These are phyloP conservation scores for Diadumene lineata DNA, from an alignment of 92 coral and sea anemone genomes.

Conservation along the genomic window DNA sequence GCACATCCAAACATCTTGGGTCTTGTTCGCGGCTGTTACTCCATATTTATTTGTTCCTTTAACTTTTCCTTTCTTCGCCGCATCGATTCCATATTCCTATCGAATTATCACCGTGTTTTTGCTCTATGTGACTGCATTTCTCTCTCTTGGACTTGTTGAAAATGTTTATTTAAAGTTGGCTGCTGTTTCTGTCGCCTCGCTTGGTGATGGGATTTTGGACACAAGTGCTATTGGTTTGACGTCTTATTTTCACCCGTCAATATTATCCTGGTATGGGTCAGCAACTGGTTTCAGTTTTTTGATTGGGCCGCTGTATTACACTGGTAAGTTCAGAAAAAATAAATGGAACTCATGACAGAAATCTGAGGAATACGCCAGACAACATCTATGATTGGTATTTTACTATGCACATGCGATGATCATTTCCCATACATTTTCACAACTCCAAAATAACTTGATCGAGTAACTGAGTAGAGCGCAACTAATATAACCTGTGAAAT, in stretches of 20 bases:
- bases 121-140: background rate
- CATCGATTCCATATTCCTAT: constrained; percentile 16
- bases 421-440: too few species aligned
- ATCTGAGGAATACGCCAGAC: too few species aligned
- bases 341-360: too few species aligned
- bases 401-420: too few species aligned
- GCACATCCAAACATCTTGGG: constrained; percentile 60
- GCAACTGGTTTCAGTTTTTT: constrained; percentile 18
- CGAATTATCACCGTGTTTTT: background rate
- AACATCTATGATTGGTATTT: too few species aligned
- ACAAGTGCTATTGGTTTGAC: constrained; percentile 4
- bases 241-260: background rate
- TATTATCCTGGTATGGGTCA: background rate
- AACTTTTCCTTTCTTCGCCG: constrained; percentile 61
- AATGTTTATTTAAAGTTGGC: constrained; percentile 1
- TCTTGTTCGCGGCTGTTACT: constrained; percentile 57
- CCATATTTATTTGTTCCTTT: constrained; percentile 61
- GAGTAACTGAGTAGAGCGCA: too few species aligned
- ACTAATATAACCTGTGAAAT: too few species aligned
- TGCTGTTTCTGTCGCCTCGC: constrained; percentile 2
- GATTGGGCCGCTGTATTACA: constrained; percentile 9
- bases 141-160: background rate
- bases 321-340: too few species aligned
- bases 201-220: background rate
- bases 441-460: too few species aligned